Evolutionary conservation across 1,140 invertebrate genomes (phyloP).

Genomic region (Platorchestia sp.): DNA sequence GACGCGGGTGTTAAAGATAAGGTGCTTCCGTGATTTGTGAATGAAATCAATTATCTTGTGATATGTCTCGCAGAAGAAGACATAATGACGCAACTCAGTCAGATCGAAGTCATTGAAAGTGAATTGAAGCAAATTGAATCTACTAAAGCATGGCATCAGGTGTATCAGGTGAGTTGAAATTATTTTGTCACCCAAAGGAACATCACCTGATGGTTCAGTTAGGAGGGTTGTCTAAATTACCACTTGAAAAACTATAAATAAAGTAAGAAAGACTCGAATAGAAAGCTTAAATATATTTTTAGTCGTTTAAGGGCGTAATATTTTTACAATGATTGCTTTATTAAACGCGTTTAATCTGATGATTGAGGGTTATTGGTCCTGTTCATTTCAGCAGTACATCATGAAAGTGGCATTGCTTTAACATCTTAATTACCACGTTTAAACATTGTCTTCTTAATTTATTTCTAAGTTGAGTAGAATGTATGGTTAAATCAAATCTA

Average conservation of each 20-base stretch:
- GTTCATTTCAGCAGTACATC: no score
- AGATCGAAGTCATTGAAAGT: slow-evolving; percentile 51
- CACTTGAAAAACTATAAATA: background rate
- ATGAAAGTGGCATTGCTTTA: no score
- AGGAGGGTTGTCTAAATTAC: background rate
- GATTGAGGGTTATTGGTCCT: no score
- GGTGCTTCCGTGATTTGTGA: slow-evolving; percentile 44
- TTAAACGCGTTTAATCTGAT: no score
- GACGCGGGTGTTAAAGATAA: slow-evolving; percentile 38
- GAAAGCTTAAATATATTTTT: background rate
- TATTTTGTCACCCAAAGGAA: background rate
- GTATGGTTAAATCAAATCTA: no score
- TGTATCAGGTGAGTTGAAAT: slow-evolving; percentile 15
- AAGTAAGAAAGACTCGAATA: background rate
- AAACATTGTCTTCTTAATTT: no score
- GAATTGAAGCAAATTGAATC: slow-evolving; percentile 49
- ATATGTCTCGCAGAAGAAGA: slow-evolving; percentile 53
- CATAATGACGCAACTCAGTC: slow-evolving; percentile 47
- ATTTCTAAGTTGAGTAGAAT: no score
- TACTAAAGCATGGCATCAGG: slow-evolving; percentile 21
- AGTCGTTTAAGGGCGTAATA: background rate
- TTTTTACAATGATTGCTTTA: background rate
- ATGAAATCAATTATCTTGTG: slow-evolving; percentile 6
- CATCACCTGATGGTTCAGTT: background rate
- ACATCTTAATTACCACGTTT: no score